Conservation (phyloP, 1,140 invertebrate genomes). For the Coelopa frigida region DNA sequence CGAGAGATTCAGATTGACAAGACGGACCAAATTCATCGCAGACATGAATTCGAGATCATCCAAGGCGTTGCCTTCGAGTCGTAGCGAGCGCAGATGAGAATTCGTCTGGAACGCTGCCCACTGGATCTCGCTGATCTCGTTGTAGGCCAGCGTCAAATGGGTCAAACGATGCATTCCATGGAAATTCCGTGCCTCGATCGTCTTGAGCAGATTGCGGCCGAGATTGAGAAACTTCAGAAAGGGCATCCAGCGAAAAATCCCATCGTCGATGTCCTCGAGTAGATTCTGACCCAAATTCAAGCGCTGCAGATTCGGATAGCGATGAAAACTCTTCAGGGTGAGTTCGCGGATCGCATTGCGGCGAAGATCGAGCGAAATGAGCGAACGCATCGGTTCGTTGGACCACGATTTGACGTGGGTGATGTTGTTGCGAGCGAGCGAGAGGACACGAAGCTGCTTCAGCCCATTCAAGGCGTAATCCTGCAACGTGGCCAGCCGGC, state of each 20-base stretch:
- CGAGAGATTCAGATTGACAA: constrained; percentile 34
- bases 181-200: constrained; percentile 22
- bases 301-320: constrained; percentile 33
- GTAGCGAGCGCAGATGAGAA: constrained; percentile 26
- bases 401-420: constrained; percentile 28
- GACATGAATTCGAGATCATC: constrained; percentile 21
- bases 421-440: constrained; percentile 29
- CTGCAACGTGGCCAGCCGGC: constrained; percentile 17
- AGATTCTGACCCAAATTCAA: constrained; percentile 31
- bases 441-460: constrained; percentile 20
- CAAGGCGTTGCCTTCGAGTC: constrained; percentile 28
- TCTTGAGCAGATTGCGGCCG: constrained; percentile 25
- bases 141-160: constrained; percentile 29
- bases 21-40: constrained; percentile 20
- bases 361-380: constrained; percentile 27
- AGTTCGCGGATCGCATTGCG: constrained; percentile 22
- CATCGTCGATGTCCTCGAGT: constrained; percentile 21
- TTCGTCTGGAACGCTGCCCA: constrained; percentile 25
- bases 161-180: constrained; percentile 26
- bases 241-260: constrained; percentile 20
- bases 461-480: constrained; percentile 30
- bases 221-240: constrained; percentile 34
- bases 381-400: constrained; percentile 20
- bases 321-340: constrained; percentile 14
- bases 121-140: constrained; percentile 22